Evolutionary conservation across 2,888 invertebrate species (phyloP).

Genomic region (Limnephilus marmoratus): DNA sequence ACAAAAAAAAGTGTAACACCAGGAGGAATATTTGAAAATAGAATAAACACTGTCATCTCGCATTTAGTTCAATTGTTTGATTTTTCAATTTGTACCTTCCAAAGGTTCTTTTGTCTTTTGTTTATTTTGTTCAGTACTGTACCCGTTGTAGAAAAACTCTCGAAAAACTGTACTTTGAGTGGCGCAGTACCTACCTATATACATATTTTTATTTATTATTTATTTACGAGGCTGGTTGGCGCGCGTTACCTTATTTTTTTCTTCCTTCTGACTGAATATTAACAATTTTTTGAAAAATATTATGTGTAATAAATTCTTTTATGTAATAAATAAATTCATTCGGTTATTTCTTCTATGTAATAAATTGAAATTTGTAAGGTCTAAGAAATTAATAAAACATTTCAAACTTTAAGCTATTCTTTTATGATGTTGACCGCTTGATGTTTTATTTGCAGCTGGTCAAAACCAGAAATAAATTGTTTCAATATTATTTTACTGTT

Average conservation of each 20-base stretch:
- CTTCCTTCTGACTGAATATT: not conserved
- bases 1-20: constrained; percentile 55
- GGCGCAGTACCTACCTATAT: not conserved
- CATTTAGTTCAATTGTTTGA: constrained; percentile 26
- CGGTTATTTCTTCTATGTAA: too few relatives aligned
- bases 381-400: too few relatives aligned
- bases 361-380: too few relatives aligned
- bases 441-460: too few relatives aligned
- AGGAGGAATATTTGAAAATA: constrained; percentile 49
- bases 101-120: constrained; percentile 19
- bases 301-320: too few relatives aligned
- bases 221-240: not conserved
- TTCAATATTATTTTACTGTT: too few relatives aligned
- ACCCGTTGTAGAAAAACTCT: not conserved
- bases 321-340: too few relatives aligned
- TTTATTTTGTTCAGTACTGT: constrained; percentile 31
- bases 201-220: not conserved
- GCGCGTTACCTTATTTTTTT: not conserved
- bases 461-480: too few relatives aligned
- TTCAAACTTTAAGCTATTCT: too few relatives aligned
- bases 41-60: not conserved
- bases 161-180: not conserved
- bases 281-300: too few relatives aligned
- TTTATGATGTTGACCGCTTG: too few relatives aligned
- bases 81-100: not conserved